These are phyloP conservation scores for Allochrocebus solatus DNA, from an alignment of 2,797 vertebrate genomes.

Conservation along the genomic window DNA sequence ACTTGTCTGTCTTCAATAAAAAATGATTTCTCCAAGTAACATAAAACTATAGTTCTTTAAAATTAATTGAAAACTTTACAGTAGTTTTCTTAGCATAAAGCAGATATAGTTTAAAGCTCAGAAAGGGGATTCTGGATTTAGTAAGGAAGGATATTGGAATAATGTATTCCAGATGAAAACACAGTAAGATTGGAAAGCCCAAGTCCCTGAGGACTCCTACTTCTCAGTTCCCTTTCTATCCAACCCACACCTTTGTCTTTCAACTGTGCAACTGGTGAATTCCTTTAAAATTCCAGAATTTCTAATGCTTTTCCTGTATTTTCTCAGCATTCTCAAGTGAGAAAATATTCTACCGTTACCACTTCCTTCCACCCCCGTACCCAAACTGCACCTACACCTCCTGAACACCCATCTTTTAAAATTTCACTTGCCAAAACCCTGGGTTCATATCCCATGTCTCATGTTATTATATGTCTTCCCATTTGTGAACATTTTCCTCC, in stretches of 20 bases:
- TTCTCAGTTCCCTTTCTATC: constrained; percentile 23
- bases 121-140: constrained; percentile 60
- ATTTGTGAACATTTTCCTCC: neutral
- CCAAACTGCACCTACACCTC: neutral
- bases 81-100: constrained; percentile 69
- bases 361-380: neutral
- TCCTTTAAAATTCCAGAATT: constrained; percentile 56
- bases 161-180: constrained; percentile 76
- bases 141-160: constrained; percentile 52
- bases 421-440: neutral
- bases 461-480: neutral
- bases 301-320: constrained; percentile 38
- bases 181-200: constrained; percentile 26
- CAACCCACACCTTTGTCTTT: neutral
- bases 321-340: constrained; percentile 26
- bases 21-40: constrained; percentile 57
- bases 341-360: neutral
- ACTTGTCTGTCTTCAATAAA: constrained; percentile 62
- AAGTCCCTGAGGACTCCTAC: neutral
- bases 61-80: constrained; percentile 71
- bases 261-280: constrained; percentile 18
- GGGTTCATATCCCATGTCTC: neutral
- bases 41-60: constrained; percentile 59
- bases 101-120: constrained; percentile 63
- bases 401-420: neutral